Percentiles rank a stretch among this genome's conserved stretches.
Evolutionary conservation across 2,113 vertebrate genomes (phyloP).

Genomic region (Conger conger): DNA sequence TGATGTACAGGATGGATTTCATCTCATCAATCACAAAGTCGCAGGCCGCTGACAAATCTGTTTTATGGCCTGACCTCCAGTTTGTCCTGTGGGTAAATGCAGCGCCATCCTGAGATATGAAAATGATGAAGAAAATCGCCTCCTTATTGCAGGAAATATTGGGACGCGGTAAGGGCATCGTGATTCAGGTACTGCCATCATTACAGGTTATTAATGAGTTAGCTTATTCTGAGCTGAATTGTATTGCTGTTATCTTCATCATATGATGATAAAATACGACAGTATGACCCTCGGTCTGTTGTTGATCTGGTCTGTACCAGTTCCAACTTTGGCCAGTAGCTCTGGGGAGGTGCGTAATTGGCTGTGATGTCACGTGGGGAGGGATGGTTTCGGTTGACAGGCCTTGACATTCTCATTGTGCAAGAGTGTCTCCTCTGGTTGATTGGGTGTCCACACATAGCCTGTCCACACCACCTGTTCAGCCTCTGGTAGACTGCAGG

Average conservation of each 20-base stretch:
- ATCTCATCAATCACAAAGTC: slow-evolving; percentile 24
- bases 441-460: neutral
- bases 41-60: slow-evolving; percentile 20
- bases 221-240: neutral
- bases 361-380: neutral
- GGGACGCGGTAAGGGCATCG: neutral
- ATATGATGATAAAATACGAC: neutral
- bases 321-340: neutral
- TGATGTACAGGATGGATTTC: slow-evolving; percentile 16
- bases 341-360: neutral
- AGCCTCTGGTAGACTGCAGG: neutral
- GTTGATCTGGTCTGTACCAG: neutral
- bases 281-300: neutral
- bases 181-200: neutral
- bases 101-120: neutral
- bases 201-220: neutral
- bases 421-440: neutral
- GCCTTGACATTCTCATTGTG: neutral
- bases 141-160: neutral
- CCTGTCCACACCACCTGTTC: neutral
- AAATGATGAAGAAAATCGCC: neutral
- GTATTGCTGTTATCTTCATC: neutral
- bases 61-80: slow-evolving; percentile 20
- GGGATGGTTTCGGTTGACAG: neutral
- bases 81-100: slow-evolving; percentile 16